phyloP scores from a whole-genome alignment of 2,888 invertebrate genomes.

The Iselma pallidipennis region DNA sequence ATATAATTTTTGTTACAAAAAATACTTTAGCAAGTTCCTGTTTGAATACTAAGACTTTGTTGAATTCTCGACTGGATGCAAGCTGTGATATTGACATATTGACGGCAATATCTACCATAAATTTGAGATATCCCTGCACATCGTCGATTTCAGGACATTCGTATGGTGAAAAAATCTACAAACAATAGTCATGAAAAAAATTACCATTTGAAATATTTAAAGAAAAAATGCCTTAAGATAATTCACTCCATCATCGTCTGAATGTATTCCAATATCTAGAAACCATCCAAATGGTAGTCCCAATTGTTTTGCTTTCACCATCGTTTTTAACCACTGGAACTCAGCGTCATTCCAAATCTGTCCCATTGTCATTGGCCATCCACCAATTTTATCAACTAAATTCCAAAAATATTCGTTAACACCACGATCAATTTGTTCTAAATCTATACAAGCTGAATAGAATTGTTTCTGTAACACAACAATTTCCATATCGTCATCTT shows the following conservation, averaged over 20 bases:
- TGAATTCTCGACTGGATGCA: background rate
- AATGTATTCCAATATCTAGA: conserved; percentile 19
- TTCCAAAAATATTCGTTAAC: conserved; percentile 28
- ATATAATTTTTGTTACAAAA: background rate
- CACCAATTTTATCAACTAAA: conserved; percentile 36
- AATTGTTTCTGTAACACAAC: conserved; percentile 31
- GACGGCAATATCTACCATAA: background rate
- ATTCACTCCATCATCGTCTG: background rate
- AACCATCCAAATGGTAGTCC: conserved; percentile 39
- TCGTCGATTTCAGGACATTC: background rate
- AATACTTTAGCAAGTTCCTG: background rate
- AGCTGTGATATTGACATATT: background rate
- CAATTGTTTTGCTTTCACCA: conserved; percentile 35
- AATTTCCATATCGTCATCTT: conserved; percentile 2
- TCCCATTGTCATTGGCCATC: conserved; percentile 44
- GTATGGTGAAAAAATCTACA: background rate
- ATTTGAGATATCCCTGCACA: background rate
- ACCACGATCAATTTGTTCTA: conserved; percentile 26
- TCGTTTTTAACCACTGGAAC: conserved; percentile 41
- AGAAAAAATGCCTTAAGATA: conserved; percentile 5
- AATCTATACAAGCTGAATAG: conserved; percentile 38
- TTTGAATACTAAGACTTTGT: background rate
- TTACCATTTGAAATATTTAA: too few relatives aligned
- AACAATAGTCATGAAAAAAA: too few relatives aligned
- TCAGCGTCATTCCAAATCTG: conserved; percentile 32